Evolutionary conservation across 2,888 invertebrate genomes (phyloP).

Genomic region (Bombylius discolor): DNA sequence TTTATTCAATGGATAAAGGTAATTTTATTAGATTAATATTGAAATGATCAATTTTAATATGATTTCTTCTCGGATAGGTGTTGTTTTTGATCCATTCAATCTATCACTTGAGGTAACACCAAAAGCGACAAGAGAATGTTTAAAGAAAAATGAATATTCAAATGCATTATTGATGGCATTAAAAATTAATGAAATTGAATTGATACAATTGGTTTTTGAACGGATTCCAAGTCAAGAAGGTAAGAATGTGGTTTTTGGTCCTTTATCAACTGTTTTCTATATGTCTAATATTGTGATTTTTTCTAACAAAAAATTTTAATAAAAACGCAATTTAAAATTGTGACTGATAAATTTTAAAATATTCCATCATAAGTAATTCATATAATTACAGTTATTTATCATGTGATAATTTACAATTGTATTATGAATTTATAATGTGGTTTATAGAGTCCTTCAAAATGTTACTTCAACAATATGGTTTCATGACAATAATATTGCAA

Average conservation of each 20-base stretch:
- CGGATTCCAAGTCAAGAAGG: conserved; percentile 61
- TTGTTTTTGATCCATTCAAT: conserved; percentile 88
- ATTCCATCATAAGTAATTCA: too few relatives aligned
- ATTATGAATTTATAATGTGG: too few relatives aligned
- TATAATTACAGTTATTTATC: too few relatives aligned
- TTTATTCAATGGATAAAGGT: conserved; percentile 58
- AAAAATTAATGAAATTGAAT: conserved; percentile 63
- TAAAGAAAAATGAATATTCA: conserved; percentile 48
- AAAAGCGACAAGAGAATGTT: conserved; percentile 44
- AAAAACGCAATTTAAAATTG: not conserved
- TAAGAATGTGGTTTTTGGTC: conserved; percentile 36
- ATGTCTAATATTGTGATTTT: not conserved
- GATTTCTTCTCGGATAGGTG: conserved; percentile 38
- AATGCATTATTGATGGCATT: conserved; percentile 74
- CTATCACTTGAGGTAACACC: conserved; percentile 78
- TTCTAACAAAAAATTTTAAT: not conserved
- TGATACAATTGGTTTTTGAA: conserved; percentile 73
- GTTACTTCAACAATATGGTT: too few relatives aligned
- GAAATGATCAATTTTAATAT: not conserved
- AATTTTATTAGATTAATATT: not conserved
- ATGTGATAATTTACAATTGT: too few relatives aligned
- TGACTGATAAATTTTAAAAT: too few relatives aligned
- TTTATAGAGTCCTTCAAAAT: too few relatives aligned
- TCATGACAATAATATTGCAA: too few relatives aligned
- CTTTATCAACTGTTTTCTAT: not conserved